These are phyloP conservation scores for Lamellibrachia luymesi DNA, from an alignment of 1,140 invertebrate species.

Conservation along the genomic window DNA sequence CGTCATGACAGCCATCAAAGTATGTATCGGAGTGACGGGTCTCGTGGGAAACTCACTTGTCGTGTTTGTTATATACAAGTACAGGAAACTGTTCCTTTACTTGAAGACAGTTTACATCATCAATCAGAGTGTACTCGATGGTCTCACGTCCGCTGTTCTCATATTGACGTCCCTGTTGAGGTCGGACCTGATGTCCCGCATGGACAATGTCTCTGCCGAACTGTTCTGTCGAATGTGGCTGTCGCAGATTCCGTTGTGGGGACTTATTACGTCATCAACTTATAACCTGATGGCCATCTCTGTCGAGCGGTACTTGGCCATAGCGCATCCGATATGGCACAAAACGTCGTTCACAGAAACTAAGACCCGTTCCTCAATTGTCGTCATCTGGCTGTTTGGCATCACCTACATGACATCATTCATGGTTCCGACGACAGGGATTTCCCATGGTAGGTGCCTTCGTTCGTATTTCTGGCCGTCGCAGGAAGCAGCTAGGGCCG, in stretches of 20 bases:
- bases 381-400: background rate
- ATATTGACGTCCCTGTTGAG: slow-evolving; percentile 7
- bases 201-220: slow-evolving; percentile 9
- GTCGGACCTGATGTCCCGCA: background rate
- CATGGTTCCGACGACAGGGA: background rate
- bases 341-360: slow-evolving; percentile 8
- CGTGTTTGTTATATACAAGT: slow-evolving; percentile 17
- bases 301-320: slow-evolving; percentile 27
- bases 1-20: background rate
- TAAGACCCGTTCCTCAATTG: background rate
- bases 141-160: slow-evolving; percentile 16
- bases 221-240: slow-evolving; percentile 24
- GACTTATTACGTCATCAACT: slow-evolving; percentile 21
- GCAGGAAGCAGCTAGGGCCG: too few relatives aligned
- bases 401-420: background rate
- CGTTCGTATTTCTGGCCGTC: background rate
- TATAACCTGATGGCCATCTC: slow-evolving; percentile 22
- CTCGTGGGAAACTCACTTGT: slow-evolving; percentile 23
- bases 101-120: slow-evolving; percentile 15
- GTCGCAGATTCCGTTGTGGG: slow-evolving; percentile 22
- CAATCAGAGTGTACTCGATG: slow-evolving; percentile 25
- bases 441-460: background rate
- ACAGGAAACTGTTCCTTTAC: slow-evolving; percentile 13
- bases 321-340: slow-evolving; percentile 27
- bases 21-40: slow-evolving; percentile 13